These are phyloP conservation scores for Eulithis testata DNA, from an alignment of 2,888 invertebrate genomes.

Conservation along the genomic window DNA sequence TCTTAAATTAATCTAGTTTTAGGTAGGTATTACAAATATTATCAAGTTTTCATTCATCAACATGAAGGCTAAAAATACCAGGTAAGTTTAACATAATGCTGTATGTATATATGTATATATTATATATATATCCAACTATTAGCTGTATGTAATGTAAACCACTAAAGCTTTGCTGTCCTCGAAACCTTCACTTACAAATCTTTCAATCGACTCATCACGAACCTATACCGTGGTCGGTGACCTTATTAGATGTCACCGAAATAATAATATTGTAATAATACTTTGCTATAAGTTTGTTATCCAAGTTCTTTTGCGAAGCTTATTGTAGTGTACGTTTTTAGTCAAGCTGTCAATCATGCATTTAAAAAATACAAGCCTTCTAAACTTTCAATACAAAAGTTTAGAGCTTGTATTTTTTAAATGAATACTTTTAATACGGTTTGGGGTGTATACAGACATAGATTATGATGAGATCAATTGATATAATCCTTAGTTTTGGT, in stretches of 20 bases:
- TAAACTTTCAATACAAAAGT: no score
- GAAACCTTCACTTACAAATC: neutral
- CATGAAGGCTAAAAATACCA: slow-evolving; percentile 65
- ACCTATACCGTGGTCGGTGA: slow-evolving; percentile 2
- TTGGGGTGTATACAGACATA: no score
- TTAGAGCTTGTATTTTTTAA: no score
- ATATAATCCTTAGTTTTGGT: no score
- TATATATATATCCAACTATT: no score
- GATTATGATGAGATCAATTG: no score
- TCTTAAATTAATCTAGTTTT: slow-evolving; percentile 27
- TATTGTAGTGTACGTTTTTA: neutral
- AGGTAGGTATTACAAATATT: slow-evolving; percentile 29
- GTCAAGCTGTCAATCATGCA: slow-evolving; percentile 1
- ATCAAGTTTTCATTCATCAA: slow-evolving; percentile 32
- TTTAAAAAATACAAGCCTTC: no score
- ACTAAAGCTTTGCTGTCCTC: no score
- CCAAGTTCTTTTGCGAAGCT: neutral
- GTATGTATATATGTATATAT: no score
- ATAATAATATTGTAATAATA: neutral
- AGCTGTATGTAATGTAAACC: no score
- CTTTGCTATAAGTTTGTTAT: neutral
- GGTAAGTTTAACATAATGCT: slow-evolving; percentile 51
- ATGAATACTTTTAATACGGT: no score
- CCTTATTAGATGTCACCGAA: slow-evolving; percentile 4
- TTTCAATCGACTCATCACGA: slow-evolving; percentile 3